These are phyloP conservation scores for Eulemur albifrons DNA, from an alignment of 2,797 vertebrate species.

Conservation along the genomic window DNA sequence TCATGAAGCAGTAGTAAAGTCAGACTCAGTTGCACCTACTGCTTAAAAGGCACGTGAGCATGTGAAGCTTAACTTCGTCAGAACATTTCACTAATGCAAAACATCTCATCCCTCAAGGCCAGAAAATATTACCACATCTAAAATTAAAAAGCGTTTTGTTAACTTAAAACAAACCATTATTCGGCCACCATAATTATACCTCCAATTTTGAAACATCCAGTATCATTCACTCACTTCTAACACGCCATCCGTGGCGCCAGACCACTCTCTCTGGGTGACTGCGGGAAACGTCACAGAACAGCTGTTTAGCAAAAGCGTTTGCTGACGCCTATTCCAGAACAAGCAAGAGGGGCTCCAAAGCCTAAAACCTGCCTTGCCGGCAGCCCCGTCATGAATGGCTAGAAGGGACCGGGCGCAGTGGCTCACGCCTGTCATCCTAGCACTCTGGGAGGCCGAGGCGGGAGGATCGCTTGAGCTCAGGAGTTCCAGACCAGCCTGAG, in stretches of 20 bases:
- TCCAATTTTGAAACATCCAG: slow-evolving; percentile 10
- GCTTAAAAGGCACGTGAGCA: not conserved
- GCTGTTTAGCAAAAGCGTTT: not conserved
- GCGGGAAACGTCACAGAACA: not conserved
- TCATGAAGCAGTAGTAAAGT: not conserved
- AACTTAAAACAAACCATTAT: slow-evolving; percentile 15
- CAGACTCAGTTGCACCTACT: not conserved
- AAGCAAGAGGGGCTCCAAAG: not conserved
- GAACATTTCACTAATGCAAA: not conserved
- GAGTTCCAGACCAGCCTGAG: no score
- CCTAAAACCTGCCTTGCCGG: not conserved
- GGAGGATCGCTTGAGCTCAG: no score
- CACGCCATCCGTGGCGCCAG: not conserved
- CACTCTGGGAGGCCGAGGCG: no score
- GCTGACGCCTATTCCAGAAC: not conserved
- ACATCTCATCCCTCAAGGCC: not conserved
- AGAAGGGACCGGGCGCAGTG: not conserved
- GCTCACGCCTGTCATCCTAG: no score
- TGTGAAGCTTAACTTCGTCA: not conserved
- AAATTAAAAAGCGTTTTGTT: slow-evolving; percentile 33
- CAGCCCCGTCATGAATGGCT: not conserved
- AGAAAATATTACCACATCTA: not conserved
- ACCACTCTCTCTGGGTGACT: not conserved
- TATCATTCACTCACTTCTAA: not conserved
- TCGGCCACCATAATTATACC: slow-evolving; percentile 12